These are phyloP conservation scores for Junonia oenone DNA, from an alignment of 2,888 invertebrate species.

Conservation along the genomic window DNA sequence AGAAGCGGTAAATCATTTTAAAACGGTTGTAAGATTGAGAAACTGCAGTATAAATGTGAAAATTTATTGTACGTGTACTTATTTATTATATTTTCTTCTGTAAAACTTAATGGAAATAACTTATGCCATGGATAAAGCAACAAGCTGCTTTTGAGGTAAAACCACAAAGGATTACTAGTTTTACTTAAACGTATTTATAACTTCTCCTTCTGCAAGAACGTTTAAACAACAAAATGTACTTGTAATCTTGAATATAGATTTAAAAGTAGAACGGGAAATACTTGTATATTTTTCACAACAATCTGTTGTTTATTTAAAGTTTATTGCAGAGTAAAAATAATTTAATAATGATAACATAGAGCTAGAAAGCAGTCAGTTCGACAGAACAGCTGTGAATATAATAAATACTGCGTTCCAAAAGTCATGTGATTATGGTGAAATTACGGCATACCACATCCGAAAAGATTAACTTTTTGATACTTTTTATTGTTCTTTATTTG, in stretches of 20 bases:
- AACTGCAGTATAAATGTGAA: no score
- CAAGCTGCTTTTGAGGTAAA: no score
- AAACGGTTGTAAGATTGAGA: neutral
- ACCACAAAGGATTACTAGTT: no score
- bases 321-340: neutral
- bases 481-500: constrained; percentile 6
- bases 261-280: no score
- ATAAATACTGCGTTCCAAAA: constrained; percentile 17
- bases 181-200: no score
- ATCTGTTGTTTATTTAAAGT: neutral
- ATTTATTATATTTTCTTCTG: no score
- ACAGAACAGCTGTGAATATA: constrained; percentile 11
- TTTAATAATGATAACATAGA: neutral
- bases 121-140: no score
- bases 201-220: no score
- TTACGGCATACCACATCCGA: constrained; percentile 8
- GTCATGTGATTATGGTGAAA: constrained; percentile 1
- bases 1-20: neutral
- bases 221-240: no score
- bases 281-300: neutral
- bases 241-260: no score
- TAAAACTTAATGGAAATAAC: no score
- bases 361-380: neutral
- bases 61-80: no score
- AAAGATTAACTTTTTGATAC: neutral